These are phyloP conservation scores for Melipona bicolor DNA, from an alignment of 2,888 invertebrate genomes.

Conservation along the genomic window DNA sequence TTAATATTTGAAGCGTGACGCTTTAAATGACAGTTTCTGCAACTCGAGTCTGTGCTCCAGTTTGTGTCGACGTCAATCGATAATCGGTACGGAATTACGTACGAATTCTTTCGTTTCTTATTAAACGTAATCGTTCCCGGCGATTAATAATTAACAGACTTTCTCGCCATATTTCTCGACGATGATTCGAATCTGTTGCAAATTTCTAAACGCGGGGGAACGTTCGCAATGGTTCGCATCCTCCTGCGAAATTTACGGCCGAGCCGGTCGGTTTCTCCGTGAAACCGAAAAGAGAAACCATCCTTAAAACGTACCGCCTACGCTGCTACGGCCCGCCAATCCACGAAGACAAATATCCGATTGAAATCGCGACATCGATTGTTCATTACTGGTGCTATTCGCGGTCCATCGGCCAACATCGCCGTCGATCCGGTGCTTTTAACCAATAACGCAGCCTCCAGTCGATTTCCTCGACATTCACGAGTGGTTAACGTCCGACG, in stretches of 20 bases:
- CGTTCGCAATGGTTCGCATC: not conserved
- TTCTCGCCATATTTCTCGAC: no score
- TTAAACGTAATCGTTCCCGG: no score
- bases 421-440: conserved; percentile 35
- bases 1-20: not conserved
- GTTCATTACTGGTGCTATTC: conserved; percentile 36
- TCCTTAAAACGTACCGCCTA: conserved; percentile 28
- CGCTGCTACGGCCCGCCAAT: conserved; percentile 21
- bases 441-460: conserved; percentile 25
- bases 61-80: not conserved
- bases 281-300: conserved; percentile 40
- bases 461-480: conserved; percentile 6
- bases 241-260: not conserved
- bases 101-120: no score
- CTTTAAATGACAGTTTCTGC: not conserved
- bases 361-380: conserved; percentile 57
- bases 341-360: conserved; percentile 43
- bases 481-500: conserved; percentile 26
- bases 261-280: conserved; percentile 3
- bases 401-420: conserved; percentile 20
- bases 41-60: not conserved
- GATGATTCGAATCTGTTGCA: not conserved
- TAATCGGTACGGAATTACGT: not conserved
- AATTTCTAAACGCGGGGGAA: not conserved
- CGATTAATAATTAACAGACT: not conserved